Conservation (phyloP, 2,113 vertebrate genomes). For the Oncorhynchus nerka region DNA sequence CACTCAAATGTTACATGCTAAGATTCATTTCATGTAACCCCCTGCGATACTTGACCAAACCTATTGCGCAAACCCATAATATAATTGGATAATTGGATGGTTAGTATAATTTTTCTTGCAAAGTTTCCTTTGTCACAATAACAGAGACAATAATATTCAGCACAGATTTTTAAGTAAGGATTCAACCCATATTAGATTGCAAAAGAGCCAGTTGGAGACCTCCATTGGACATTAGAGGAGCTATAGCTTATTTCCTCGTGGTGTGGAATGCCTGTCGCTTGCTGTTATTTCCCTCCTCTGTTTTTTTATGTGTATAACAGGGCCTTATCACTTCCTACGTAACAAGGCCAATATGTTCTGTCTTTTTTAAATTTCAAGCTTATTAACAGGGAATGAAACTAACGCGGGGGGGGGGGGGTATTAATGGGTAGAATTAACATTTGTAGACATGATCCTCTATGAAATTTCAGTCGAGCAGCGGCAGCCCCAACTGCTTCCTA, state of each 20-base stretch:
- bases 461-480: slow-evolving; percentile 63
- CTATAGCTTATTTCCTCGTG: slow-evolving; percentile 26
- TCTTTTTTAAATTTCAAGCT: slow-evolving; percentile 76
- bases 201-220: no score
- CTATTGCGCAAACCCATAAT: no score
- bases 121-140: no score
- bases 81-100: no score
- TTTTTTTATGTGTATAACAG: slow-evolving; percentile 47
- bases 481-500: slow-evolving; percentile 20
- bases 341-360: slow-evolving; percentile 56
- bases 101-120: no score
- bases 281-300: slow-evolving; percentile 47
- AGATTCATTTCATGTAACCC: no score
- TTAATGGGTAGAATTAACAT: slow-evolving; percentile 77
- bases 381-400: slow-evolving; percentile 69
- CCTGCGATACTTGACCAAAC: no score
- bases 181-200: no score
- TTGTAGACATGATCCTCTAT: slow-evolving; percentile 67
- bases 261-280: slow-evolving; percentile 42
- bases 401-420: slow-evolving; percentile 38
- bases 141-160: no score
- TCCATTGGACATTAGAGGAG: no score
- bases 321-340: slow-evolving; percentile 53
- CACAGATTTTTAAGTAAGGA: no score
- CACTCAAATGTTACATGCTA: no score